phyloP scores from a whole-genome alignment of 1,140 invertebrate species.

The Hycleus cichorii region DNA sequence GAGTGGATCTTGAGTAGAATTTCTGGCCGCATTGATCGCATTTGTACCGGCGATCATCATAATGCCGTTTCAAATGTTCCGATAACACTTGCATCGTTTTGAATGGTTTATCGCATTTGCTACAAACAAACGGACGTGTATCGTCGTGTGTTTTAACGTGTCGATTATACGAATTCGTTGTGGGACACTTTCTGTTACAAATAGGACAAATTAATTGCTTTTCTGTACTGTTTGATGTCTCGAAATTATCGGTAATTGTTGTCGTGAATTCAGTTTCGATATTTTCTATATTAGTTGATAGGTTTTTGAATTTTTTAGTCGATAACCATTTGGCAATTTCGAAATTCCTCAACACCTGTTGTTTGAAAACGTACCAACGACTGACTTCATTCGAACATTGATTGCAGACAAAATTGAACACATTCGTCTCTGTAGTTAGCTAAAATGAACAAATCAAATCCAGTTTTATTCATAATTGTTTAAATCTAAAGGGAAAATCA shows the following conservation, averaged over 20 bases:
- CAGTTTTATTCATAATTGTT: not conserved
- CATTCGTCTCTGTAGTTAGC: conserved; percentile 13
- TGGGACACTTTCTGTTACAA: conserved; percentile 11
- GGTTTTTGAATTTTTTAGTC: not conserved
- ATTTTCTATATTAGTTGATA: no score
- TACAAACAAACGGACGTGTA: conserved; percentile 13
- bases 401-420: conserved; percentile 18
- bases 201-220: conserved; percentile 1
- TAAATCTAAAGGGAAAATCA: not conserved
- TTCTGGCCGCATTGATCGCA: conserved; percentile 44
- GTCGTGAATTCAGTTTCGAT: no score
- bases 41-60: conserved; percentile 43
- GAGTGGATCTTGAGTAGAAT: conserved; percentile 42
- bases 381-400: conserved; percentile 17
- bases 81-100: conserved; percentile 40
- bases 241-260: no score
- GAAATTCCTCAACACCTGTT: conserved; percentile 15
- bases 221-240: not conserved
- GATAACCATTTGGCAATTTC: conserved; percentile 16
- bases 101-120: conserved; percentile 39
- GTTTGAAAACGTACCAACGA: conserved; percentile 18
- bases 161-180: conserved; percentile 14
- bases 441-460: not conserved
- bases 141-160: conserved; percentile 17
- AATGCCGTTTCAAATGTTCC: conserved; percentile 42